Evolutionary conservation across 2,888 invertebrate genomes (phyloP), one percentile per base, ranked within the genome.

Genomic region (Merodon equestris): DNA sequence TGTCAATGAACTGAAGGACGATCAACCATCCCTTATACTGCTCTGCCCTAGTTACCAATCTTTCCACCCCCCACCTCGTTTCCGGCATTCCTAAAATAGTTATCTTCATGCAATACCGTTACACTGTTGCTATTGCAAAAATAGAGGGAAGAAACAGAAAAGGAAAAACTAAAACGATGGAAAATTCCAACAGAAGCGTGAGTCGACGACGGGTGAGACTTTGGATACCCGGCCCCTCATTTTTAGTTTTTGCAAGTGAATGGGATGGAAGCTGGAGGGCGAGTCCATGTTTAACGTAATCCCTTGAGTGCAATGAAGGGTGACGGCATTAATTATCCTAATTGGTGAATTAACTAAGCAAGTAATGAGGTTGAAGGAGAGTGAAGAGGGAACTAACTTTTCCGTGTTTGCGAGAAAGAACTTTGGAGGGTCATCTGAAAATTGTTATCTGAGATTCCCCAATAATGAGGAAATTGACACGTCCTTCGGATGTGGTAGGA

Each of bases 241-340:
- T n/a, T n/a, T 17, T 19, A 44, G 60, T 27, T n/a, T n/a, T n/a
- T 27, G 27, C 27, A 44, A 53, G 42, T 50, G n/a, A 53, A 34
- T 17, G n/a, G 40, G 34, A 3, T 18, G 38, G 27, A 51, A 34
- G 42, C 14, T 13, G 14, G 4, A 48, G 56, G 67, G 50, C 57
- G 42, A 67, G 34, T 50, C 34, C 44, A 44, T 67, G 67, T 51
- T 67, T 51, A 44, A 50, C 36, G 50, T 57, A 50, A 36, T 67
- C 57, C 40, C 19, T 27, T 5, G 38, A 18, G 50, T 50, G 67
- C 67, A 14, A 19, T 50, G 57, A 58, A 36, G 50, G 57, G 19
- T 27, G 60, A 47, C 19, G 19, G 40, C 7, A 38, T 68, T 45
- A 45, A 45, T 53, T 68, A 58, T 68, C 38, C 53, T 47, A 60